Percentiles rank a stretch among this genome's conserved stretches.
These are phyloP conservation scores for Gandaritis pyraliata DNA, from an alignment of 2,888 invertebrate species.

Conservation along the genomic window DNA sequence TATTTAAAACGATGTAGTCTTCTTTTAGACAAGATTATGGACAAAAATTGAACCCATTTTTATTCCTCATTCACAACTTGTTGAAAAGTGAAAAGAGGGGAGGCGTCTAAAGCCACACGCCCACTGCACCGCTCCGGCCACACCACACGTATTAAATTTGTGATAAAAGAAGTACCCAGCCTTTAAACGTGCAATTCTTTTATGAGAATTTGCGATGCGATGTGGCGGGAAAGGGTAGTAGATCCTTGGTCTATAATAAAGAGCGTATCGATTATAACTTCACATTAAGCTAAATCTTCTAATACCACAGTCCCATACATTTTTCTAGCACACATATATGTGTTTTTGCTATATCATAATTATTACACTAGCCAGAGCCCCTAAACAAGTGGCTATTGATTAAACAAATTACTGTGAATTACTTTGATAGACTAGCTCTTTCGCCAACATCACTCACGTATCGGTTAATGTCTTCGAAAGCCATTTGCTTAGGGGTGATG, in stretches of 20 bases:
- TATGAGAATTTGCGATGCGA: slow-evolving; percentile 5
- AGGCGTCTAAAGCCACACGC: slow-evolving; percentile 47
- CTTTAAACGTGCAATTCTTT: background rate
- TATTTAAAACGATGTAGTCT: slow-evolving; percentile 9
- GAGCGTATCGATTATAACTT: slow-evolving; percentile 34
- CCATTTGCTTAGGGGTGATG: slow-evolving; percentile 4
- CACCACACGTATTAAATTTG: slow-evolving; percentile 1
- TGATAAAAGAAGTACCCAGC: background rate
- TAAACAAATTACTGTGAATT: background rate
- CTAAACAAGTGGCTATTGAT: slow-evolving; percentile 9
- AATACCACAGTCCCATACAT: slow-evolving; percentile 79
- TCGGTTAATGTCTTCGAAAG: background rate
- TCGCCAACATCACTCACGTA: background rate
- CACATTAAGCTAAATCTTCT: slow-evolving; percentile 65
- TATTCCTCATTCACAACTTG: slow-evolving; percentile 68
- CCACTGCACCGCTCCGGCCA: slow-evolving; percentile 2
- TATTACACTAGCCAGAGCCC: slow-evolving; percentile 8
- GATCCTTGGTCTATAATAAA: slow-evolving; percentile 15
- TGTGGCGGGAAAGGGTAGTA: background rate
- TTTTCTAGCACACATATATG: slow-evolving; percentile 52
- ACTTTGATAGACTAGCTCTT: no score
- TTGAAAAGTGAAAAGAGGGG: slow-evolving; percentile 81
- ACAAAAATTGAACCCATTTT: slow-evolving; percentile 9
- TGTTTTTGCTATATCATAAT: slow-evolving; percentile 32
- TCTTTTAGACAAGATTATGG: slow-evolving; percentile 23